Evolutionary conservation across 2,888 invertebrate genomes (phyloP), one percentile per base, ranked within the genome.

Genomic region (Chalcosyrphus nemorum): DNA sequence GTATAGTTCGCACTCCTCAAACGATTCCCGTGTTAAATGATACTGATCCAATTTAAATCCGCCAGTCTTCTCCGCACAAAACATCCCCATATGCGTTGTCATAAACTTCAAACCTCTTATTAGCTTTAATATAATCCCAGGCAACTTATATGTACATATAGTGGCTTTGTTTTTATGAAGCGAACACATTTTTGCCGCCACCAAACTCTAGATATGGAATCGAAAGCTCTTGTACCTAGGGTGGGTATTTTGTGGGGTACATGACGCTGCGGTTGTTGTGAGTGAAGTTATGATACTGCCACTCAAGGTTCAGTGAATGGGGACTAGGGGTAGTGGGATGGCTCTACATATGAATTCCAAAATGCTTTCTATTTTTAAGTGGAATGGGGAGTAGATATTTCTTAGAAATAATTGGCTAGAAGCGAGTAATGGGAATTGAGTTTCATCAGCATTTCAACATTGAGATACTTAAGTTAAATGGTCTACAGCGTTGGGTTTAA

Each of bases 131-230:
- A 13, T 65, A 66, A 75, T 65, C 75, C 75, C 24, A 35, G 54
- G 45, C n/a, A n/a, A n/a, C n/a, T n/a, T n/a, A n/a, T n/a, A n/a
- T n/a, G n/a, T 56, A 74, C 74, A 74, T 54, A 65, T 75, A 47
- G 66, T 75, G 75, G 75, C 65, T 66, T 75, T 75, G 75, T 57
- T 65, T 75, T 75, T 47, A 75, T 66, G 75, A 75, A 75, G 66
- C 75, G 66, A 47, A 75, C 32, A 66, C 47, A 57, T 66, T 38
- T 27, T n/a, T n/a, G n/a, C n/a, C n/a, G 5, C 17, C 43, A 43
- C 38, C 45, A 24, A 70, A 43, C 65, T 38, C 45, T 50, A 15
- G 32, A 38, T 35, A 45, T 61, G 45, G 15, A 32, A 54, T 56
- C 63, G 74, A 63, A 38, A 35, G 21, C 59, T 27, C 35, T 13